phyloP scores from a whole-genome alignment of 2,797 vertebrate species.

The Malacoctenus gilli region DNA sequence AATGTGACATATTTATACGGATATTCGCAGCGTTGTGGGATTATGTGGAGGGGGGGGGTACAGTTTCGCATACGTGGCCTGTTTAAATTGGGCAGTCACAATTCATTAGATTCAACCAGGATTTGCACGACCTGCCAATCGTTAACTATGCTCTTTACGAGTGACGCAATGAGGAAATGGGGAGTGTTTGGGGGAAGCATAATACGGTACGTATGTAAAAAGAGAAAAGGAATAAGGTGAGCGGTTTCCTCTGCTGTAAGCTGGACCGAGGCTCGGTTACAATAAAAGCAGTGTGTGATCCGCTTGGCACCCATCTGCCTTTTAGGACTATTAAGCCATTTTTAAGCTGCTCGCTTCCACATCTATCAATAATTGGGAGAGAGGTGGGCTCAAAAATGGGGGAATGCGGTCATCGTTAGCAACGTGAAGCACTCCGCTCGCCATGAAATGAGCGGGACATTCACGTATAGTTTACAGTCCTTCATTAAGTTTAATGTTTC shows the following conservation, averaged over 20 bases:
- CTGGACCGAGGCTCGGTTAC: constrained; percentile 24
- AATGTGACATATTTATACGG: constrained; percentile 78
- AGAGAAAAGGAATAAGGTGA: constrained; percentile 51
- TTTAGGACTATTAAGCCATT: constrained; percentile 31
- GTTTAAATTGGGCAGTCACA: constrained; percentile 73
- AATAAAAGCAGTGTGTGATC: constrained; percentile 48
- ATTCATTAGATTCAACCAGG: constrained; percentile 75
- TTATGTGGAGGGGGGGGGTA: constrained; percentile 61
- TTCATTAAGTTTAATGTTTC: constrained; percentile 44
- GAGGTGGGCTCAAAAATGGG: constrained; percentile 31
- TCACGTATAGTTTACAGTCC: constrained; percentile 34
- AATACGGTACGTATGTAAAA: constrained; percentile 45
- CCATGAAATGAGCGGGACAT: constrained; percentile 25
- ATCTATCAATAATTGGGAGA: constrained; percentile 66
- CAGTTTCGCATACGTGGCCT: constrained; percentile 60
- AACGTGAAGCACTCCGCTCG: constrained; percentile 40
- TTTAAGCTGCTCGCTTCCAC: constrained; percentile 42
- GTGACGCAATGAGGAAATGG: constrained; percentile 51
- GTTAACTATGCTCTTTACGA: constrained; percentile 50
- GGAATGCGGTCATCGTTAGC: constrained; percentile 50
- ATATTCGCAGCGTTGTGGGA: constrained; percentile 66
- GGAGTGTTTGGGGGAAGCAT: constrained; percentile 34
- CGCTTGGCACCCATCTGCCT: constrained; percentile 48
- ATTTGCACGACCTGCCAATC: constrained; percentile 69
- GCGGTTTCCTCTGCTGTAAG: constrained; percentile 29